Evolutionary conservation across 2,888 invertebrate genomes (phyloP).

Genomic region (Drosophila peninsularis): DNA sequence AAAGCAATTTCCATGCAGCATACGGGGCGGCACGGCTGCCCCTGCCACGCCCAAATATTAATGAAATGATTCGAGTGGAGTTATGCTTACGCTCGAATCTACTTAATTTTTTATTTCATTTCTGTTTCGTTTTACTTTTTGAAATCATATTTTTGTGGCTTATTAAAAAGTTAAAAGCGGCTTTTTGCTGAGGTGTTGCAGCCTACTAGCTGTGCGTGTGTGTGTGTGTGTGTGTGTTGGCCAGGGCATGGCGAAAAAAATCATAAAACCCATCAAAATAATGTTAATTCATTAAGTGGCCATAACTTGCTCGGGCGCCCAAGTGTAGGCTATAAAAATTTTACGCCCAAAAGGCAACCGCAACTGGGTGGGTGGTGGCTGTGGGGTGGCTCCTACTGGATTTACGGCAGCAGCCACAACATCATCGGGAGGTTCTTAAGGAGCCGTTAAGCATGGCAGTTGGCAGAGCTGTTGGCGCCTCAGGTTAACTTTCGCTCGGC

Average conservation of each 20-base stretch:
- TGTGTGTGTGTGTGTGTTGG: conserved; percentile 12
- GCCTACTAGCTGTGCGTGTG: conserved; percentile 20
- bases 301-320: conserved; percentile 74
- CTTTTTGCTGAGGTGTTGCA: conserved; percentile 53
- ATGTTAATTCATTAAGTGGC: conserved; percentile 81
- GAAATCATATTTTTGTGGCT: conserved; percentile 56
- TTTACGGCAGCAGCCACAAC: conserved; percentile 13
- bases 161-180: conserved; percentile 70
- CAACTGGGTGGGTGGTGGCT: conserved; percentile 17
- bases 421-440: conserved; percentile 48
- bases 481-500: conserved; percentile 49
- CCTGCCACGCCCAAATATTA: conserved; percentile 59
- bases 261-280: conserved; percentile 79
- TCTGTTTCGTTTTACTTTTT: not conserved
- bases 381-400: conserved; percentile 11
- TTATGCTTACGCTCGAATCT: conserved; percentile 63
- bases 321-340: conserved; percentile 79
- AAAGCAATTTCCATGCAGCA: conserved; percentile 70
- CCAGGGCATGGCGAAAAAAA: conserved; percentile 58
- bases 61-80: conserved; percentile 74
- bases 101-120: conserved; percentile 33
- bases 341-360: conserved; percentile 67
- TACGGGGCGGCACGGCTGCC: conserved; percentile 48
- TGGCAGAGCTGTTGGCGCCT: conserved; percentile 39
- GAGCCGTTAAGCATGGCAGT: conserved; percentile 33